Evolutionary conservation across 2,888 invertebrate species (phyloP).

Genomic region (Anorthoa munda): DNA sequence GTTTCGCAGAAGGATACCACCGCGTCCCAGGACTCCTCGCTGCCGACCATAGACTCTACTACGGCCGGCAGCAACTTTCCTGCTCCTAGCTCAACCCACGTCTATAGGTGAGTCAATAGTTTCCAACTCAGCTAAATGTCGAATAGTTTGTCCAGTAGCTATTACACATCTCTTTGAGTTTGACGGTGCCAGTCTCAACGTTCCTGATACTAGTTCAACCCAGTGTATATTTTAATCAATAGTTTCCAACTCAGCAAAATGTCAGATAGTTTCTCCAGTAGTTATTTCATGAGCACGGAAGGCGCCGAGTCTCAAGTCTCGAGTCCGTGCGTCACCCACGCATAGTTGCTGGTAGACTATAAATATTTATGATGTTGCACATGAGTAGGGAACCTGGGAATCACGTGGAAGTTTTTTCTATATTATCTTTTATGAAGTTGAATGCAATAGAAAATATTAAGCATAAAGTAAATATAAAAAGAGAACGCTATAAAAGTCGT

Average conservation of each 20-base stretch:
- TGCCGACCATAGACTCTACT: too few species aligned
- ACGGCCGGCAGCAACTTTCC: too few species aligned
- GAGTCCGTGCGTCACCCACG: constrained; percentile 56
- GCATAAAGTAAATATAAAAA: background rate
- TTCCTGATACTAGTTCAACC: background rate
- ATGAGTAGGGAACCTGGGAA: constrained; percentile 11
- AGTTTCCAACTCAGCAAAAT: background rate
- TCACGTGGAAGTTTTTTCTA: constrained; percentile 3
- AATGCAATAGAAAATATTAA: background rate
- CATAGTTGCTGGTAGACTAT: constrained; percentile 10
- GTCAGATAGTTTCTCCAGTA: constrained; percentile 19
- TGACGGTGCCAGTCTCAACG: background rate
- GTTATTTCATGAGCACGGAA: constrained; percentile 54
- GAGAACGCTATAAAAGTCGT: background rate
- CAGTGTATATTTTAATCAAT: background rate
- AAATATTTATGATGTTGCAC: constrained; percentile 46
- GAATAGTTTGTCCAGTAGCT: too few species aligned
- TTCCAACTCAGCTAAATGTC: too few species aligned
- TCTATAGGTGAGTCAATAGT: too few species aligned
- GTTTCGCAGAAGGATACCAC: too few species aligned
- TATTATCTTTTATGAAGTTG: background rate
- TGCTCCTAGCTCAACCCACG: too few species aligned
- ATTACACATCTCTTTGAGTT: background rate
- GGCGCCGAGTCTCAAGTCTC: constrained; percentile 63
- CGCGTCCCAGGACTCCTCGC: too few species aligned